Conservation (phyloP, 2,113 vertebrate species). For the Narcine bancroftii region DNA sequence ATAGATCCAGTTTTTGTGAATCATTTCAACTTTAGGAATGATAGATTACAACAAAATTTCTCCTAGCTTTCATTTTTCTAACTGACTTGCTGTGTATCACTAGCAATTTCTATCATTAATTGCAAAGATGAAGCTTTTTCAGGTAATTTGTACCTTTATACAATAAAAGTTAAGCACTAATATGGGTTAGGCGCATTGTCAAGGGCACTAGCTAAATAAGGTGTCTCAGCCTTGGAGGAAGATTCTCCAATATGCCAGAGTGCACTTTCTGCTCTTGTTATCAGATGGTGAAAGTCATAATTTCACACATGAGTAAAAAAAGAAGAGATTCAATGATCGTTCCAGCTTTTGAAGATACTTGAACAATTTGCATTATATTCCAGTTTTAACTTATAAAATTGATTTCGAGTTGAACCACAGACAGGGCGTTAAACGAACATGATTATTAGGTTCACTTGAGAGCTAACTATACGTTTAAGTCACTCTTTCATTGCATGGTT, state of each 20-base stretch:
- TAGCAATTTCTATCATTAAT: constrained; percentile 4
- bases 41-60: not conserved
- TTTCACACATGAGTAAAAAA: not conserved
- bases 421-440: not conserved
- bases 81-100: constrained; percentile 3
- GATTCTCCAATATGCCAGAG: not conserved
- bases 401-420: not conserved
- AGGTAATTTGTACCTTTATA: not conserved
- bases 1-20: not conserved
- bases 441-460: not conserved
- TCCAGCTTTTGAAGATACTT: not conserved
- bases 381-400: constrained; percentile 11
- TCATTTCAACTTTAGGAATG: not conserved
- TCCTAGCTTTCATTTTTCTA: not conserved
- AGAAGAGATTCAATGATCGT: not conserved
- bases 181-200: not conserved
- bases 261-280: not conserved
- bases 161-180: not conserved
- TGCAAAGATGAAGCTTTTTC: not conserved
- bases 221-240: not conserved
- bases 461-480: not conserved
- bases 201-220: not conserved
- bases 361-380: not conserved
- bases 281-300: not conserved
- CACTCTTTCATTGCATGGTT: not conserved